Conservation (phyloP, 1,140 invertebrate species). For the Lucilia sericata region DNA sequence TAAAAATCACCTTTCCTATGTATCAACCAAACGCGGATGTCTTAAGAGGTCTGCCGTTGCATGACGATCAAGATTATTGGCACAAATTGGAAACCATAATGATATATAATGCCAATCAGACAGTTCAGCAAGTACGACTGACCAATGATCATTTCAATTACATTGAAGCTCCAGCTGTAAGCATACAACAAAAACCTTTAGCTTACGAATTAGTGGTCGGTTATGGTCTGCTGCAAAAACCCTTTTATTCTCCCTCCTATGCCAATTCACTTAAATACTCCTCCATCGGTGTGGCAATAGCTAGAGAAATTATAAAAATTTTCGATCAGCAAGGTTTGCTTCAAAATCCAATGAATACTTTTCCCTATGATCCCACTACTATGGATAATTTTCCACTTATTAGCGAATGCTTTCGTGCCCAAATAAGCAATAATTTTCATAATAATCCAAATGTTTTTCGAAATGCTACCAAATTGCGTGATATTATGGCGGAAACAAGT, state of each 20-base stretch:
- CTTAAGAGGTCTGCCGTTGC: constrained; percentile 49
- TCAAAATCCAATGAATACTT: constrained; percentile 68
- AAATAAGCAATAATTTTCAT: constrained; percentile 76
- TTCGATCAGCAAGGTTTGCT: constrained; percentile 97
- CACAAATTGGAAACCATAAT: constrained; percentile 51
- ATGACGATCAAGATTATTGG: constrained; percentile 55
- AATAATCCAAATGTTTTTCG: constrained; percentile 70
- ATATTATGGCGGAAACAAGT: constrained; percentile 78
- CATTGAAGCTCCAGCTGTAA: constrained; percentile 56
- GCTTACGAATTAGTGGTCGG: constrained; percentile 97
- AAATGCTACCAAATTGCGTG: constrained; percentile 75
- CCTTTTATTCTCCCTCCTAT: constrained; percentile 91
- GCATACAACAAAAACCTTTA: constrained; percentile 73
- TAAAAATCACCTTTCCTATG: not conserved
- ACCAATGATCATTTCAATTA: not conserved
- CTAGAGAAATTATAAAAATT: constrained; percentile 91
- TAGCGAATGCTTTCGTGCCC: constrained; percentile 90
- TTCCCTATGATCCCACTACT: constrained; percentile 95
- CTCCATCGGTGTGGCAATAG: constrained; percentile 94
- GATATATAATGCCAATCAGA: constrained; percentile 50
- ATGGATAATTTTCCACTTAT: constrained; percentile 87
- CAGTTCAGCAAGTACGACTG: constrained; percentile 49
- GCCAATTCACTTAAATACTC: constrained; percentile 93
- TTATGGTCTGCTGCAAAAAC: constrained; percentile 89
- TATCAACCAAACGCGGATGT: not conserved